Evolutionary conservation across 2,888 invertebrate genomes (phyloP), one percentile per base, ranked within the genome.

Genomic region (Aporophyla lueneburgensis): DNA sequence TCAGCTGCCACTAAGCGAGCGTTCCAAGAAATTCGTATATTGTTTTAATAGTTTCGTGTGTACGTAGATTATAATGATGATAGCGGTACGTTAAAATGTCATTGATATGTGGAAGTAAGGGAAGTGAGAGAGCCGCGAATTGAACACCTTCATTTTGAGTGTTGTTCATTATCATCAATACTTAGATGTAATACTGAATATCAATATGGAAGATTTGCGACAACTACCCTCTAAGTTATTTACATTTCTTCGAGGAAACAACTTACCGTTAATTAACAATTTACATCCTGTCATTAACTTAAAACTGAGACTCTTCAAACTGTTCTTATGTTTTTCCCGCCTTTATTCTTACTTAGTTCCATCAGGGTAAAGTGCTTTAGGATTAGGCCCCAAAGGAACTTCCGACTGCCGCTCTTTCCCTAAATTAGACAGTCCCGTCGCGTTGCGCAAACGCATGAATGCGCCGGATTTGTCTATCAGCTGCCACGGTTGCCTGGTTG

Each of bases 381-480:
- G 1, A 7, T 12, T 54, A 33, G 2, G 14, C 19, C 7, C 19
- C 4, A 54, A 54, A 43, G 71, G 33, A 71, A 56, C 33, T 16
- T 9, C 58, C 16, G 6, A 40, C 40, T 53, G 19, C 49, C 33
- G 24, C 19, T 53, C 7, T 54, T 54, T 21, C 54, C 16, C 43
- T 5, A 59, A 33, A 79, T 80, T 59, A 80, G 62, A 40, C 54
- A 73, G 59, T 72, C 56, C 10, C 12, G 40, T 40, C 53, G 70
- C 70, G 67, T 84, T 72, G 73, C 74, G 51, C 68, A 79, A 81
- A 58, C 71, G 21, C 46, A 81, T 56, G 49, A 46, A 73, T 58
- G 51, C 82, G 83, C 85, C 86, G 84, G 88, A 84, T 89, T 87
- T 85, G 89, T 88, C 89, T 82, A 90, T 91, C 91, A 88, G 87